Evolutionary conservation across 1,140 invertebrate species (phyloP).

Genomic region (Asobara japonica): DNA sequence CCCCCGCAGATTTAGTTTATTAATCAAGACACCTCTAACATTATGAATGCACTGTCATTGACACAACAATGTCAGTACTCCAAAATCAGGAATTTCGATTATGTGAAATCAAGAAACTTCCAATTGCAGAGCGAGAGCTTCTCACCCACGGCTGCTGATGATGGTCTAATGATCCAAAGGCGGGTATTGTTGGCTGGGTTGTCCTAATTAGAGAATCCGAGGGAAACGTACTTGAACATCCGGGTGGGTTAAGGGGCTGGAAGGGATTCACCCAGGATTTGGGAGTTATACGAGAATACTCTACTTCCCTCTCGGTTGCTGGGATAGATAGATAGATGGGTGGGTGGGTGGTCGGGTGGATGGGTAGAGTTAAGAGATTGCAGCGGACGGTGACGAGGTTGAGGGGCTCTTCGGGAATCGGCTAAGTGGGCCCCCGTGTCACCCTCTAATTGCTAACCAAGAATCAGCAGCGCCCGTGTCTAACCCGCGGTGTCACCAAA

Average conservation of each 20-base stretch:
- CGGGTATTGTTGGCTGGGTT: slow-evolving; percentile 18
- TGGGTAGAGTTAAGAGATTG: slow-evolving; percentile 10
- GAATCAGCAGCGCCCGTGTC: slow-evolving; percentile 42
- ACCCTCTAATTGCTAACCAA: slow-evolving; percentile 56
- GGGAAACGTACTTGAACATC: slow-evolving; percentile 15
- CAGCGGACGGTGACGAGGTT: slow-evolving; percentile 39
- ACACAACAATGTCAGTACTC: too few species aligned
- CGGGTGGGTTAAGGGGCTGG: slow-evolving; percentile 4
- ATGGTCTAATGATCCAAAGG: slow-evolving; percentile 7
- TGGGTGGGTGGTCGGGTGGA: background rate
- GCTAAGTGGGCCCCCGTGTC: slow-evolving; percentile 53
- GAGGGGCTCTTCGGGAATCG: slow-evolving; percentile 50
- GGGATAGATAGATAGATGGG: background rate
- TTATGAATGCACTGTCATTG: too few species aligned
- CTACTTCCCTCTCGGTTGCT: background rate
- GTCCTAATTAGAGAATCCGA: slow-evolving; percentile 23
- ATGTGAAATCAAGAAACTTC: too few species aligned
- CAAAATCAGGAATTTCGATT: too few species aligned
- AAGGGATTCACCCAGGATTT: slow-evolving; percentile 8
- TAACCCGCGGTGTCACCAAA: background rate
- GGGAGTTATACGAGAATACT: background rate
- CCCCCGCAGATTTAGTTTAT: too few species aligned
- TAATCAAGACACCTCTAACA: too few species aligned
- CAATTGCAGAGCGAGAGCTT: too few species aligned
- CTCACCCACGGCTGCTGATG: slow-evolving; percentile 6